Evolutionary conservation across 2,113 vertebrate species (phyloP).

Genomic region (Tachysurus vachellii): DNA sequence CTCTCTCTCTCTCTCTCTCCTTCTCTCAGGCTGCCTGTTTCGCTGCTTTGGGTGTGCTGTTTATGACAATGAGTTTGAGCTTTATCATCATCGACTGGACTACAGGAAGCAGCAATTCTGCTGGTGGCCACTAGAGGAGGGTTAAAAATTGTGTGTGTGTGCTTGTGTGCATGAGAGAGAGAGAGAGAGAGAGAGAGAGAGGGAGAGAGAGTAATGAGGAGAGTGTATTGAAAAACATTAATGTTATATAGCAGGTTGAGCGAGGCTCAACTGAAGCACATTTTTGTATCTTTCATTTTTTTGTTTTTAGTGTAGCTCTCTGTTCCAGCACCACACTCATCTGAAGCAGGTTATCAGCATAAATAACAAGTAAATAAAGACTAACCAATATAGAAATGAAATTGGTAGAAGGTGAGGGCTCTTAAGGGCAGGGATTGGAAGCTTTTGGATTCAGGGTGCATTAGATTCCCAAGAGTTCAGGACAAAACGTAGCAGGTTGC

Average conservation of each 20-base stretch:
- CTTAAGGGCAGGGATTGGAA: not conserved
- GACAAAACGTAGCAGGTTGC: not conserved
- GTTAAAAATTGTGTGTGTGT: not conserved
- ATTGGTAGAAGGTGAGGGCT: not conserved
- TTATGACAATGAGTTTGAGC: conserved; percentile 97
- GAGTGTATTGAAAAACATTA: not conserved
- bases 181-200: not conserved
- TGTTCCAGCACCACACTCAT: conserved; percentile 2
- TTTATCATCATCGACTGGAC: conserved; percentile 96
- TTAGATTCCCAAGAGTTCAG: not conserved
- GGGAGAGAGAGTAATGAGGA: not conserved
- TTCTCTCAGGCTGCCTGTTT: conserved; percentile 84
- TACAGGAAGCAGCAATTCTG: conserved; percentile 71
- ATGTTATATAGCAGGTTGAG: conserved; percentile 20
- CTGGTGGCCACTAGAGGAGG: conserved; percentile 83
- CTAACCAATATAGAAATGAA: not conserved
- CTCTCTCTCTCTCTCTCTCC: conserved; percentile 14
- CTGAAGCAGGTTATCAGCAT: not conserved
- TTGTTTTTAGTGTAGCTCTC: not conserved
- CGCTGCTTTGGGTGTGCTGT: conserved; percentile 83
- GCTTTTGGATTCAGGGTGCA: not conserved
- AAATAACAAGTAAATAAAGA: not conserved
- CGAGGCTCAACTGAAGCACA: not conserved
- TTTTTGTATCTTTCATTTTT: conserved; percentile 2
- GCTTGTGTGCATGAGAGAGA: not conserved